Evolutionary conservation across 2,113 vertebrate genomes (phyloP), one percentile per base, ranked within the genome.

Genomic region (Rhinoptilus africanus): DNA sequence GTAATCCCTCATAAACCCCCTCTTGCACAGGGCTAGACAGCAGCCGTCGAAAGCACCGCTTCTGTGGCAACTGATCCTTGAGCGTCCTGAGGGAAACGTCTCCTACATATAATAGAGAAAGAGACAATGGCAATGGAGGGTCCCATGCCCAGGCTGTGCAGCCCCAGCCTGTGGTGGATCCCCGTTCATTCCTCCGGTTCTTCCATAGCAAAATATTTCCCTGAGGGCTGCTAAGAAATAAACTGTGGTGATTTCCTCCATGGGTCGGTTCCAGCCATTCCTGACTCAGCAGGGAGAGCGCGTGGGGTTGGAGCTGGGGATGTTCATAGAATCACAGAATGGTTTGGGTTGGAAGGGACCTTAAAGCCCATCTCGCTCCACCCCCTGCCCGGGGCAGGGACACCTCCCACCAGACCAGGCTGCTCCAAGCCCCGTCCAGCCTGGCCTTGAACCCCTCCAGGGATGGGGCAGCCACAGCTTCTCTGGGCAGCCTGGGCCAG

Each of bases 261-360:
- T 1, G 0, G 3, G 9, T 18, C 1, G 1, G 2, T 64, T 23
- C 17, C 4, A 1, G 24, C 34, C 0, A 0, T 54, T 37, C 14
- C 47, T 22, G 9, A 7, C 17, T 41, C 2, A 0, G 28, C 18
- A 2, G 2, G 34, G 1, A 51, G 16, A 8, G 13, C 1, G 20
- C 5, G 11, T 4, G 39, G 59, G 54, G 12, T 8, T 10, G 67
- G n/a, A 37, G 48, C 30, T 54, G 3, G 5, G 54, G 68, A 11
- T 27, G 76, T 8, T 15, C 26, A 11, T 57, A 57, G 54, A n/a
- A 60, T n/a, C 13, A n/a, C n/a, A n/a, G n/a, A n/a, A n/a, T n/a
- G 57, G n/a, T 35, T 60, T 24, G 22, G n/a, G 57, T 60, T 15
- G 57, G 56, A 59, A n/a, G 34, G 21, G 56, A n/a, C 21, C 34